phyloP scores from a whole-genome alignment of 2,888 invertebrate genomes.

The Pheosia tremula region DNA sequence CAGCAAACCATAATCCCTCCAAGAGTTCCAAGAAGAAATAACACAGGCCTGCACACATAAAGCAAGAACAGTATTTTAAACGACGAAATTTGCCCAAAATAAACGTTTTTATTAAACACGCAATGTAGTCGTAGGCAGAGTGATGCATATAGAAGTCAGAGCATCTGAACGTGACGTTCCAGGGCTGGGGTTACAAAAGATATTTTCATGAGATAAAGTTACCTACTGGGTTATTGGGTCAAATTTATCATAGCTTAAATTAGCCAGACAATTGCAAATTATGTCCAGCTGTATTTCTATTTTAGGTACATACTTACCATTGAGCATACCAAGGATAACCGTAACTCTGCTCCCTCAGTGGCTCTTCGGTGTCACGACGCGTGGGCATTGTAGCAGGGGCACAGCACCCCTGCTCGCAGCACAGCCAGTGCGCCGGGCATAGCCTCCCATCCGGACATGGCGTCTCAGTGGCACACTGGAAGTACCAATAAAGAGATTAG shows the following conservation, averaged over 20 bases:
- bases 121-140: too few species aligned
- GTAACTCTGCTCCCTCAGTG: constrained; percentile 49
- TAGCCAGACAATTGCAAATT: too few species aligned
- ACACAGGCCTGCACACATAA: constrained; percentile 82
- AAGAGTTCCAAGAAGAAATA: constrained; percentile 88
- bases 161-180: constrained; percentile 1
- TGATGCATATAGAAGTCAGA: too few species aligned
- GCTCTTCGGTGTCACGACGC: constrained; percentile 59
- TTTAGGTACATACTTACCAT: constrained; percentile 50
- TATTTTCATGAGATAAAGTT: too few species aligned
- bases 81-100: too few species aligned
- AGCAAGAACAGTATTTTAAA: neutral
- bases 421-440: constrained; percentile 90
- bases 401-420: constrained; percentile 89
- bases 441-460: constrained; percentile 86
- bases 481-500: neutral
- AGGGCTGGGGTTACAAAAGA: too few species aligned
- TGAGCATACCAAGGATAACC: constrained; percentile 68
- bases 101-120: too few species aligned
- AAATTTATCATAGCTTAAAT: too few species aligned
- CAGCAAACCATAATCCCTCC: constrained; percentile 88
- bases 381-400: constrained; percentile 75
- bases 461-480: constrained; percentile 73
- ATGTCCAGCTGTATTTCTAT: neutral
- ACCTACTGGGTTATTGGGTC: too few species aligned